phyloP scores from a whole-genome alignment of 2,113 vertebrate genomes.

The Axis porcinus region DNA sequence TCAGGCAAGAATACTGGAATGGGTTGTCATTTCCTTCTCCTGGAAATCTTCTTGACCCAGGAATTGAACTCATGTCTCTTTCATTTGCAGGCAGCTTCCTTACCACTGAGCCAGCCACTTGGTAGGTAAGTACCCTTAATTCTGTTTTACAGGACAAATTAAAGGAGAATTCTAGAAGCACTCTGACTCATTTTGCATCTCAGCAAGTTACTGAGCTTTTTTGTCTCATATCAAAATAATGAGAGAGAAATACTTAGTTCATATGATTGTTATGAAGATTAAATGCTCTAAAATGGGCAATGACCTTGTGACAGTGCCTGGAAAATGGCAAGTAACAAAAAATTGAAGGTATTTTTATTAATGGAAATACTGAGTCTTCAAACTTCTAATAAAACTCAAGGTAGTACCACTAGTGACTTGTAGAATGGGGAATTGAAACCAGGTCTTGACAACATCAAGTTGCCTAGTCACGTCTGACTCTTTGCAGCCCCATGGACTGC shows the following conservation, averaged over 20 bases:
- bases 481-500: not conserved
- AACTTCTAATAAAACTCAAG: not conserved
- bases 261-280: not conserved
- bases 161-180: not conserved
- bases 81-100: not conserved
- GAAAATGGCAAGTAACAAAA: not conserved
- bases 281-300: not conserved
- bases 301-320: not conserved
- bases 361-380: not conserved
- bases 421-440: not conserved
- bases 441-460: not conserved
- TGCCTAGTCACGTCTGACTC: not conserved
- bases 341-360: not conserved
- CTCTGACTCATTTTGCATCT: not conserved
- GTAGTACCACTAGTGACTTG: not conserved
- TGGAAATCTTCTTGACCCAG: not conserved
- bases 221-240: not conserved
- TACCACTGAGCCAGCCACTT: not conserved
- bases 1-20: not conserved
- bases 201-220: not conserved
- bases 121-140: not conserved
- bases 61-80: not conserved
- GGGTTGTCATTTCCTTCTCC: not conserved
- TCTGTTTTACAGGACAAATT: not conserved
- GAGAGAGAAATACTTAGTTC: not conserved